Base-by-base conservation (phyloP, 2,888 invertebrate species). In the Drosophila stalkeri region DNA sequence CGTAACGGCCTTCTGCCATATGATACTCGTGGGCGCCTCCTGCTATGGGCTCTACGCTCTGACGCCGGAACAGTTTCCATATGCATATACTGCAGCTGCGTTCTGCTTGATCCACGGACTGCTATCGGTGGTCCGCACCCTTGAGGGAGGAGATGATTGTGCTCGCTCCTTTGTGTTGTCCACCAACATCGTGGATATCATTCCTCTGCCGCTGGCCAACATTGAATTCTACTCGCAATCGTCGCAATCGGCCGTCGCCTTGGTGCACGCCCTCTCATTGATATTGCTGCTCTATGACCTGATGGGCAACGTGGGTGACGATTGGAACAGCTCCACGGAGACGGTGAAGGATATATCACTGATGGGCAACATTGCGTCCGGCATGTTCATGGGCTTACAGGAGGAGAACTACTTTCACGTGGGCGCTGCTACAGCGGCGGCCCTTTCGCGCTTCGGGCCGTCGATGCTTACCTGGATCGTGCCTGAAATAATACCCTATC, bases 231-330 rank as follows among this genome's bases (percentile, higher is more conserved):
- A 90, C 37, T 33, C 65, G 14, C 39, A 59, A 3, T 86, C 88
- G 5, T 60, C 72, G 0, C 66, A 76, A 1, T 66, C 70, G 3
- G 60, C 43, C 8, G 27, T 81, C 18, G 91, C 91, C 1, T 35
- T 89, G 67, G 72, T 90, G 0, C 91, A 91, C 59, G 82, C 68
- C 0, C 8, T 89, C 0, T 85, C 90, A 5, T 23, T 90, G 0
- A 81, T 91, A 39, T 80, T 91, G 5, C 39, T 91, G 35, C 43
- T 80, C 0, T 90, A 87, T 39, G 91, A 91, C 65, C 41, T 89
- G 9, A 63, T 80, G 44, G 78, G 77, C 3, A 83, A 78, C 33
- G 33, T 90, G 33, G 67, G 71, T 2, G 80, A 75, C 14, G 87
- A 81, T 1, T 72, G 66, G 9, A 89, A 83, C 54, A 47, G 55